Percentiles rank a stretch among this genome's conserved stretches.
phyloP scores from a whole-genome alignment of 2,797 vertebrate species.

The Silurus lanzhouensis region DNA sequence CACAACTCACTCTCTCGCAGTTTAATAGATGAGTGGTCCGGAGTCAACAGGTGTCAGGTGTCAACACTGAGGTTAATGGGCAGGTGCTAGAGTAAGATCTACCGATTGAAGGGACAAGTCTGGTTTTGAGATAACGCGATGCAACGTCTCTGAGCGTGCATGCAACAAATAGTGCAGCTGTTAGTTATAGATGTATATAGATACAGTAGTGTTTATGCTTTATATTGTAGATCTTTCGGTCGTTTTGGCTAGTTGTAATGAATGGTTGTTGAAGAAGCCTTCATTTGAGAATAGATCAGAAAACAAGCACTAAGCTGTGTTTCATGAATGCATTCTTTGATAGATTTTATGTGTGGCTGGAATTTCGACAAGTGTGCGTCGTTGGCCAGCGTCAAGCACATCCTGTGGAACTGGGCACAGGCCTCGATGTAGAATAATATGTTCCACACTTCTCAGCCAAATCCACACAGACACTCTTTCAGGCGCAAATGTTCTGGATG shows the following conservation, averaged over 20 bases:
- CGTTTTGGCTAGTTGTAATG: not conserved
- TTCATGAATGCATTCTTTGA: conserved; percentile 8
- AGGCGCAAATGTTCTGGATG: conserved; percentile 12
- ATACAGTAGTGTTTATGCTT: not conserved
- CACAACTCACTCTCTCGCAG: not conserved
- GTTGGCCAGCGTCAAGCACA: conserved; percentile 13
- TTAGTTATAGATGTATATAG: not conserved
- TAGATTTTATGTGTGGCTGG: conserved; percentile 10
- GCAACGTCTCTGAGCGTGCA: not conserved
- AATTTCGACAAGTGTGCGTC: conserved; percentile 28
- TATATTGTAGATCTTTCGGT: not conserved
- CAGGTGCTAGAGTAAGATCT: conserved; percentile 15
- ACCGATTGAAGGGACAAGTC: conserved; percentile 28
- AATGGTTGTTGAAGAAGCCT: not conserved
- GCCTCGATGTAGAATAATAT: conserved; percentile 14
- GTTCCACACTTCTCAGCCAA: conserved; percentile 32
- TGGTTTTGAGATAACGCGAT: not conserved
- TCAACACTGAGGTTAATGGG: conserved; percentile 19
- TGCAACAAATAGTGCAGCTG: not conserved
- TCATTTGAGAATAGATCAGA: not conserved
- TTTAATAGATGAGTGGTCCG: conserved; percentile 29
- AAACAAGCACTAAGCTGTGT: not conserved
- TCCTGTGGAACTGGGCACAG: conserved; percentile 30
- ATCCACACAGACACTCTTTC: conserved; percentile 15
- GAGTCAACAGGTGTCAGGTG: conserved; percentile 32